Base-by-base conservation (phyloP, 1,140 invertebrate species). In the Halesus radiatus region DNA sequence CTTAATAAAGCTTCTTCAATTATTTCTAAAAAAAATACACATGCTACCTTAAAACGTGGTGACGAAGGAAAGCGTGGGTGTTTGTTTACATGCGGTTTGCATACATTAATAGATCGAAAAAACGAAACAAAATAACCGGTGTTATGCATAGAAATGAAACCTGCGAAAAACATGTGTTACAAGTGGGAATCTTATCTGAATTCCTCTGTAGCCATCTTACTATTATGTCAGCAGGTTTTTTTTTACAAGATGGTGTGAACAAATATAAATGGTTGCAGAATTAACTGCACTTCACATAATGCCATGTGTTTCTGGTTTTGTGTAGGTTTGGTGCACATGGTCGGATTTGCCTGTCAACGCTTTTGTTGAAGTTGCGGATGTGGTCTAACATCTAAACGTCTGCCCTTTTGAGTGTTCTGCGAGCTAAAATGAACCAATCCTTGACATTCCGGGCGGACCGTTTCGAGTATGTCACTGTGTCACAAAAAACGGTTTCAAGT, bases 381-480 rank as follows among this genome's bases (percentile, higher is more conserved):
- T 60, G 56, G 18, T 60, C 56, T 23, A 68, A 37, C 50, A 32
- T 8, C 4, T 68, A 45, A 68, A 68, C 18, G 64, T 18, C 20
- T 68, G 29, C 32, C 29, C 32, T 68, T 68, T 68, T 3, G 64
- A 6, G 58, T 18, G 23, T 37, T 15, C 7, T 18, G 29, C 29
- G 23, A 32, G 13, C 64, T 23, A 23, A 22, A 60, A 60, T 60
- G 62, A 29, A 32, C n/a, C 68, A 37, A 29, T 66, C 50, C 68
- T 72, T 72, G 68, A 72, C 68, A 72, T 72, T 72, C 64, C 62
- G 26, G 68, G 18, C 32, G 7, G 68, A 20, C 26, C 23, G 45
- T 29, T 15, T 37, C 37, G 37, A 60, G 72, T 75, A 75, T 75
- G 72, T 75, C 72, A 75, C 26, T 20, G 53, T 75, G 72, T 75